These are phyloP conservation scores for Lathronympha strigana DNA, from an alignment of 2,888 invertebrate species.

Conservation along the genomic window DNA sequence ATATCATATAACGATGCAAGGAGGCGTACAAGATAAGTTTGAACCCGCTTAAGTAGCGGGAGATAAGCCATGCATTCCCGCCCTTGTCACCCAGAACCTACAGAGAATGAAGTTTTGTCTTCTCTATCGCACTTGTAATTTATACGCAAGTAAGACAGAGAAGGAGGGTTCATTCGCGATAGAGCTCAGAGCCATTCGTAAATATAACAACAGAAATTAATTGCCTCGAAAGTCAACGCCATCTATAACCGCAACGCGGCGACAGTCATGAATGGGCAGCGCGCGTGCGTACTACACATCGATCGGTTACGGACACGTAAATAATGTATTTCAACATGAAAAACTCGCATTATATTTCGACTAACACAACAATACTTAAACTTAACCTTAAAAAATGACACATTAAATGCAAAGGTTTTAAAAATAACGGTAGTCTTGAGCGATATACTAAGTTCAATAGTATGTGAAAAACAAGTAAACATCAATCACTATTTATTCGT, in stretches of 20 bases:
- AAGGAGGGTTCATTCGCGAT: no score
- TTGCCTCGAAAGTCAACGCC: conserved; percentile 56
- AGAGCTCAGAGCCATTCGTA: conserved; percentile 47
- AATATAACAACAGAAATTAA: conserved; percentile 52
- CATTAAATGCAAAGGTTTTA: background rate
- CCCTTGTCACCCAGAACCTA: no score
- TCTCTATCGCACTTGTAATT: no score
- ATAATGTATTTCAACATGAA: conserved; percentile 71
- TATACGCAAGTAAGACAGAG: no score
- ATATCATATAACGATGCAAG: background rate
- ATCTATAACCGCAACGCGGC: conserved; percentile 57
- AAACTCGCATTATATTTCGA: conserved; percentile 57
- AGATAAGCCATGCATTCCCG: conserved; percentile 39
- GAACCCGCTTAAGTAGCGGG: conserved; percentile 19
- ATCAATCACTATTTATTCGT: conserved; percentile 34
- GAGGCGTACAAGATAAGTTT: conserved; percentile 17
- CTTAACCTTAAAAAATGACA: conserved; percentile 23
- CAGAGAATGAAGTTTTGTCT: no score
- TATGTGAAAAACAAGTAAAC: conserved; percentile 29
- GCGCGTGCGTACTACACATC: conserved; percentile 77
- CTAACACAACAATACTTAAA: conserved; percentile 34
- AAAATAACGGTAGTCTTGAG: background rate
- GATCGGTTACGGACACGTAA: conserved; percentile 70
- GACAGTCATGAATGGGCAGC: conserved; percentile 66
- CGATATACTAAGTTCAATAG: background rate